Percentiles rank a stretch among this genome's conserved stretches.
These are phyloP conservation scores for Gadopsis marmoratus DNA, from an alignment of 2,797 vertebrate species.

Conservation along the genomic window DNA sequence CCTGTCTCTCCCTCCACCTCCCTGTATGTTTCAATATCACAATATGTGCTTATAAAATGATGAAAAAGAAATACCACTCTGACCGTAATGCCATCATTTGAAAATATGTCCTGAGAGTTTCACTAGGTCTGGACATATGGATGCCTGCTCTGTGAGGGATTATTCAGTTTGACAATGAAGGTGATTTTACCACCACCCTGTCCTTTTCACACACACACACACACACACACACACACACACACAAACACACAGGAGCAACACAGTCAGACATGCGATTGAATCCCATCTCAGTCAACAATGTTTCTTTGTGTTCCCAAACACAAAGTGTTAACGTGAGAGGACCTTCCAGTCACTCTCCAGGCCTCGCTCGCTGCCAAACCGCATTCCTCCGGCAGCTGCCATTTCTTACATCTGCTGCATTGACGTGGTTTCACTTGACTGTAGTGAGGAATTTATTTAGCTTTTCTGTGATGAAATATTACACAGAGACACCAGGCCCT, in stretches of 20 bases:
- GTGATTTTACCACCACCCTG: conserved; percentile 25
- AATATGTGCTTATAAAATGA: conserved; percentile 50
- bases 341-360: conserved; percentile 71
- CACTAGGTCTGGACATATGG: conserved; percentile 28
- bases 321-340: conserved; percentile 80
- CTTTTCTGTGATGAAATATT: conserved; percentile 86
- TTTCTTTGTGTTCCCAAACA: conserved; percentile 75
- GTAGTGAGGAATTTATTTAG: conserved; percentile 84
- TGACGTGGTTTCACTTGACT: conserved; percentile 84
- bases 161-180: conserved; percentile 40
- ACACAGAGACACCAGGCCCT: conserved; percentile 75
- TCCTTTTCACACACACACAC: neutral
- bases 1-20: conserved; percentile 34
- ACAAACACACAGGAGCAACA: conserved; percentile 7
- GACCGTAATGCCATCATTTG: conserved; percentile 35
- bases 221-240: conserved; percentile 8
- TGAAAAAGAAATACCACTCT: conserved; percentile 34
- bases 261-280: conserved; percentile 42
- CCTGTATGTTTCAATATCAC: conserved; percentile 52
- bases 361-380: conserved; percentile 77
- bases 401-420: conserved; percentile 87
- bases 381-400: conserved; percentile 85
- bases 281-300: conserved; percentile 56
- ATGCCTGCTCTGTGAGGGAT: conserved; percentile 26
- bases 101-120: conserved; percentile 43